phyloP scores from a whole-genome alignment of 2,888 invertebrate genomes.

The Harmothoe impar region DNA sequence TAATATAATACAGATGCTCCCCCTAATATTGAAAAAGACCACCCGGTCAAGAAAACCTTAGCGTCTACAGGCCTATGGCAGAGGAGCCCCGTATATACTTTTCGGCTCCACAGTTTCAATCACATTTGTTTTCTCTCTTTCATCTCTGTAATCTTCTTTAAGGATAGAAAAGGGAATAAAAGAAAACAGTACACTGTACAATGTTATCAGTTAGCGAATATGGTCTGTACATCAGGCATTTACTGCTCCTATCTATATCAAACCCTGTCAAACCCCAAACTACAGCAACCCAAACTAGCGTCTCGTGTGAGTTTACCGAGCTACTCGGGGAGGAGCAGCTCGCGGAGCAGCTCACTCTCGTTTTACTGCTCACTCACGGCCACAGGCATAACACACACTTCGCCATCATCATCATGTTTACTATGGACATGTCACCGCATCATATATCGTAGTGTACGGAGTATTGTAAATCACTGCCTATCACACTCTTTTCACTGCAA shows the following conservation, averaged over 20 bases:
- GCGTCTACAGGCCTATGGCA: slow-evolving; percentile 51
- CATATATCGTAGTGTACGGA: neutral
- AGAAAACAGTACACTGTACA: slow-evolving; percentile 13
- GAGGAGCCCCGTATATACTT: neutral
- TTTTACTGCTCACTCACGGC: neutral
- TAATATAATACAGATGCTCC: neutral
- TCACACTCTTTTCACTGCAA: slow-evolving; percentile 54
- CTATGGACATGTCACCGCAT: slow-evolving; percentile 9
- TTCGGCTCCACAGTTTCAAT: slow-evolving; percentile 6
- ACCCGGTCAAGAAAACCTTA: slow-evolving; percentile 48
- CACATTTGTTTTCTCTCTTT: neutral
- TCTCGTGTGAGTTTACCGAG: neutral
- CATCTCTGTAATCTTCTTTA: slow-evolving; percentile 12
- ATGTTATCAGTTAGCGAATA: slow-evolving; percentile 25
- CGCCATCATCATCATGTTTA: neutral
- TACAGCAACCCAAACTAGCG: neutral
- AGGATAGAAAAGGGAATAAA: neutral
- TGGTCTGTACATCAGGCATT: slow-evolving; percentile 43
- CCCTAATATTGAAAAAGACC: slow-evolving; percentile 43
- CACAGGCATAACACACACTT: neutral
- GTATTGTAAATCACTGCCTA: slow-evolving; percentile 50
- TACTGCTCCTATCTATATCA: slow-evolving; percentile 27
- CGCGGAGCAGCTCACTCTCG: neutral
- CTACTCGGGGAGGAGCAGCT: neutral
- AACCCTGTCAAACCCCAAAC: slow-evolving; percentile 44